Evolutionary conservation across 2,113 vertebrate species (phyloP).

Genomic region (Colinus virginianus): DNA sequence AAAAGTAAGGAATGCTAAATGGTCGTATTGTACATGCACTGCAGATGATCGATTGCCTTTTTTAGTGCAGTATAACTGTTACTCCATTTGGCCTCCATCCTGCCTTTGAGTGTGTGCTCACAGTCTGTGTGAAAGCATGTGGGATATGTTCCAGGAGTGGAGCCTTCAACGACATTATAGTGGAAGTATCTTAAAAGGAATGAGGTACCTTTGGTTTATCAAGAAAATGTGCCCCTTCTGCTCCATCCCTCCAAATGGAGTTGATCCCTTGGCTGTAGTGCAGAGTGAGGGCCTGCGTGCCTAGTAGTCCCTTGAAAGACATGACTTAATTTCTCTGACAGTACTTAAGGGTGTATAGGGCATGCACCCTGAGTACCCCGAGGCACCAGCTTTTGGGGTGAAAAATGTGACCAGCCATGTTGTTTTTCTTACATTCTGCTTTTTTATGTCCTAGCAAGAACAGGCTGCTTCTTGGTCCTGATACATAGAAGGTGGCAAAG

Average conservation of each 20-base stretch:
- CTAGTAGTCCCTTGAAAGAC: neutral
- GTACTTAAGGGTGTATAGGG: neutral
- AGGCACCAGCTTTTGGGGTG: neutral
- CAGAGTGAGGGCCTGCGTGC: neutral
- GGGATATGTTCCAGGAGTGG: neutral
- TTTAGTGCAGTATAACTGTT: slow-evolving; percentile 41
- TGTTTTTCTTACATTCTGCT: neutral
- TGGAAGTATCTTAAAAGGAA: neutral
- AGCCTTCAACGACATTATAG: neutral
- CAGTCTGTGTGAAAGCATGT: neutral
- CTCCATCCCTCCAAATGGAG: neutral
- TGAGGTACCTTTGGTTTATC: neutral
- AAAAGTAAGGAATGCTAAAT: slow-evolving; percentile 15
- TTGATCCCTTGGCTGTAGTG: neutral
- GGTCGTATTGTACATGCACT: neutral
- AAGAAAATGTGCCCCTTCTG: neutral
- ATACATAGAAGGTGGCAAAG: neutral
- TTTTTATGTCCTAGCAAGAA: neutral
- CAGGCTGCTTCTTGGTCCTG: neutral
- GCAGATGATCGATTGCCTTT: slow-evolving; percentile 33
- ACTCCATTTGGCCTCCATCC: neutral
- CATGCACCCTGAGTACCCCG: too few species aligned
- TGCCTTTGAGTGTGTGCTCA: neutral
- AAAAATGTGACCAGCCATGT: neutral
- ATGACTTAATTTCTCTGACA: neutral